Conservation (phyloP, 2,888 invertebrate species). For the Stomorhina lunata region DNA sequence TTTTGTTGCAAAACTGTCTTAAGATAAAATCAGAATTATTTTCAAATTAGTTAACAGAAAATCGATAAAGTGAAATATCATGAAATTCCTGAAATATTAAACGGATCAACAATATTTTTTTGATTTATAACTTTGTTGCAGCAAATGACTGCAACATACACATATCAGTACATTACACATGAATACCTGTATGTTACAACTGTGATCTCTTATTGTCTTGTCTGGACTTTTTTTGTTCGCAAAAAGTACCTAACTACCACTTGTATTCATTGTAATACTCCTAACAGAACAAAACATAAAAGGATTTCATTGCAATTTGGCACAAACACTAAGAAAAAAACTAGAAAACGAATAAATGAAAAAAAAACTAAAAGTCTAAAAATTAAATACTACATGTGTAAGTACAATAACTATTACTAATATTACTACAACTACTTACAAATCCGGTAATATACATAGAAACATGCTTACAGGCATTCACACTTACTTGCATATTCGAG, state of each 20-base stretch:
- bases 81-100: too few relatives aligned
- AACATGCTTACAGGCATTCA: neutral
- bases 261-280: constrained; percentile 2
- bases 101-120: too few relatives aligned
- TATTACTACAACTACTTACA: neutral
- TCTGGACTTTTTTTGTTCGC: neutral
- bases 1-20: too few relatives aligned
- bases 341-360: neutral
- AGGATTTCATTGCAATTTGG: neutral
- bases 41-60: too few relatives aligned
- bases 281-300: neutral
- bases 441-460: neutral
- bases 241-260: neutral
- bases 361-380: neutral
- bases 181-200: neutral
- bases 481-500: neutral
- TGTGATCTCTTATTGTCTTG: neutral
- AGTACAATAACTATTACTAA: neutral
- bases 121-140: too few relatives aligned
- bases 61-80: too few relatives aligned
- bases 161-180: neutral
- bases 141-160: too few relatives aligned
- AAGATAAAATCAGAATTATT: too few relatives aligned
- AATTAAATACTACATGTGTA: constrained; percentile 41
- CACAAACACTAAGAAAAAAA: neutral